Conservation (phyloP, 2,888 invertebrate genomes). For the Chydorus sphaericus region DNA sequence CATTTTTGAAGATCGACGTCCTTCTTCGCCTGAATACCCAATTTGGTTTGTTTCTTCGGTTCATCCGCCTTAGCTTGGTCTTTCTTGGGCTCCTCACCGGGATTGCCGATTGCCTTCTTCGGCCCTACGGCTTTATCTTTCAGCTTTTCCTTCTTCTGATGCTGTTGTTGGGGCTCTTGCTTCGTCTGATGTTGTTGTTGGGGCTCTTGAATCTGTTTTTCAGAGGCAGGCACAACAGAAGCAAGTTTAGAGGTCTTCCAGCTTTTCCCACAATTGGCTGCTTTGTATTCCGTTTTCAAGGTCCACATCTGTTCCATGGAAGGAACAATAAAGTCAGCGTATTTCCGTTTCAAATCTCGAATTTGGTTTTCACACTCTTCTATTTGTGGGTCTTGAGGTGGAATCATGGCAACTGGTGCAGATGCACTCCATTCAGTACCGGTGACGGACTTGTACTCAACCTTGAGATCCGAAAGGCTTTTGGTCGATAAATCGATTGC, state of each 20-base stretch:
- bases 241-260: too few species aligned
- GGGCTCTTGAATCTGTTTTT: conserved; percentile 8
- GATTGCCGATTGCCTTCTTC: too few species aligned
- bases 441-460: conserved; percentile 53
- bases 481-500: conserved; percentile 40
- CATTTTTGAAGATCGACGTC: conserved; percentile 87
- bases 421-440: conserved; percentile 43
- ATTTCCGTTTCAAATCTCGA: conserved; percentile 38
- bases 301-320: conserved; percentile 21
- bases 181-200: too few species aligned
- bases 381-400: conserved; percentile 30
- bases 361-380: conserved; percentile 45
- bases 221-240: too few species aligned
- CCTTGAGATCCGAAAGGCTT: conserved; percentile 50
- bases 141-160: conserved; percentile 19
- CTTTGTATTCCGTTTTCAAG: conserved; percentile 31
- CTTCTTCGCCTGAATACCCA: conserved; percentile 87
- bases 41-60: conserved; percentile 73
- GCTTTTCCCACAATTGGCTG: conserved; percentile 19
- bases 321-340: conserved; percentile 26
- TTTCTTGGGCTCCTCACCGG: too few species aligned
- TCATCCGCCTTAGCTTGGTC: too few species aligned
- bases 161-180: conserved; percentile 13
- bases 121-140: conserved; percentile 19
- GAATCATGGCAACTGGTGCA: conserved; percentile 13